Percentiles rank a stretch among this genome's conserved stretches.
phyloP scores from a whole-genome alignment of 2,888 invertebrate species.

The Phortica magna region DNA sequence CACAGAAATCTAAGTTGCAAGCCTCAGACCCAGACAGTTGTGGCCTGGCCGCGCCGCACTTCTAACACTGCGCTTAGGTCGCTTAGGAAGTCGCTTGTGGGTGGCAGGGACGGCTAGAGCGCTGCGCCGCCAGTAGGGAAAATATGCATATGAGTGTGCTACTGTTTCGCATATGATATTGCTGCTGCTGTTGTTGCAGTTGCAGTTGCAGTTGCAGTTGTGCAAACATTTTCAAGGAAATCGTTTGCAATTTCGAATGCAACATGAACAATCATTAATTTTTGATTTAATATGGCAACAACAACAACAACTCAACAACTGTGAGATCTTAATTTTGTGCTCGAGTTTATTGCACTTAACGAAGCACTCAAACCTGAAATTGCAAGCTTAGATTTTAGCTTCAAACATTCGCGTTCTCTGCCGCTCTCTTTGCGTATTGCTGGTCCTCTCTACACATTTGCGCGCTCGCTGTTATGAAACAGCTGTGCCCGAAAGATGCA shows the following conservation, averaged over 20 bases:
- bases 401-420: slow-evolving; percentile 45
- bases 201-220: too few species aligned
- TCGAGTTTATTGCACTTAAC: slow-evolving; percentile 64
- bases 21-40: not conserved
- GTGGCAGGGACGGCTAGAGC: not conserved
- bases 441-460: slow-evolving; percentile 49
- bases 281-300: not conserved
- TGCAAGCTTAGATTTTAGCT: slow-evolving; percentile 38
- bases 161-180: not conserved
- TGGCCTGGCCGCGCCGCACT: not conserved
- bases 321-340: not conserved
- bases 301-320: not conserved
- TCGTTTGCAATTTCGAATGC: slow-evolving; percentile 59
- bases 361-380: not conserved
- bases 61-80: not conserved
- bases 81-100: not conserved
- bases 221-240: slow-evolving; percentile 71
- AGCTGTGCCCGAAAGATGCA: slow-evolving; percentile 60
- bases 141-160: not conserved
- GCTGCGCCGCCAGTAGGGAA: not conserved
- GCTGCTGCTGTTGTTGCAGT: slow-evolving; percentile 16
- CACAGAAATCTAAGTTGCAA: slow-evolving; percentile 69
- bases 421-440: slow-evolving; percentile 23
- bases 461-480: slow-evolving; percentile 49
- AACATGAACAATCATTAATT: slow-evolving; percentile 9